Base-by-base conservation (phyloP, 2,797 vertebrate genomes). In the Phrynocephalus guinanensis region DNA sequence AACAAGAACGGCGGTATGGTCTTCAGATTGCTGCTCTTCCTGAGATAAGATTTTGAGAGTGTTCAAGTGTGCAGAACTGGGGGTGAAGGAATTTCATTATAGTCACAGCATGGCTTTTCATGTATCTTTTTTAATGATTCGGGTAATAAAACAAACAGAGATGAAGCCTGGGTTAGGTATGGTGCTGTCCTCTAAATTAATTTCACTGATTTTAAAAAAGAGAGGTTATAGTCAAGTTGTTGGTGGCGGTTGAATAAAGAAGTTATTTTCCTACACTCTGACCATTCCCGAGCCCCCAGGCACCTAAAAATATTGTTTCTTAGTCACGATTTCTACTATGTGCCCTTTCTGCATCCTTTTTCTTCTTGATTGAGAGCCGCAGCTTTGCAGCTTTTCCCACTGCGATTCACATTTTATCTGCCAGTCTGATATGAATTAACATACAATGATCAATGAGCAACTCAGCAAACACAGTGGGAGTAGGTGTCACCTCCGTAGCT, bases 1-100 rank as follows among this genome's bases (percentile, higher is more conserved):
- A 89, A 88, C 30, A 86, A 92, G 24, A 84, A 63, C 10, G 90
- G 67, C 24, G 80, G 38, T 13, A 90, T 60, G 79, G 86, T 88
- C 92, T 87, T 28, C 26, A 68, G 82, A 86, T 26, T 91, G 1
- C 5, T 77, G 0, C 13, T 87, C 87, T 18, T 44, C 71, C 10
- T 89, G 84, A 76, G 85, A 7, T 50, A 70, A 89, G 15, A 26
- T 91, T 94, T 91, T 90, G 82, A 90, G 16, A 90, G 24, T 48
- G 48, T 77, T 89, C 82, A 6, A 90, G 79, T 76, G 71, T 56
- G 30, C 66, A 76, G 50, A 82, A 20, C 72, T 84, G 72, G 63
- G 63, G 67, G 78, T 81, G 85, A 87, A 87, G 63, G 71, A 70
- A 84, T 71, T 70, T 90, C 89, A 84, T 87, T 87, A 84, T 75